A percentile compares a stretch with the other conserved stretches of the same genome.
Evolutionary conservation across 2,888 invertebrate species (phyloP).

Genomic region (Apantesis nais): DNA sequence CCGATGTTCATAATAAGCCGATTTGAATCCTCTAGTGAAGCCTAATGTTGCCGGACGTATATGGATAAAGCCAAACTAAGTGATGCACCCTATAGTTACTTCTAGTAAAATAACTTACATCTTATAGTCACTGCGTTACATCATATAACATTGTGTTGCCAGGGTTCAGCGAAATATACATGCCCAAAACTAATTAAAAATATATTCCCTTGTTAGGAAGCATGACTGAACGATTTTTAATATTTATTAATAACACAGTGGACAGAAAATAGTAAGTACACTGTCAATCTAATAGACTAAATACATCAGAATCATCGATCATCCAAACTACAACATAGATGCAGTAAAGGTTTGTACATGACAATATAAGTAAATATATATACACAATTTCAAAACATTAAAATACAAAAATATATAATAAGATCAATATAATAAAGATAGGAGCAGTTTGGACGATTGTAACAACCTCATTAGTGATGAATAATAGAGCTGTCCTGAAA

Average conservation of each 20-base stretch:
- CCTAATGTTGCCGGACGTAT: slow-evolving; percentile 52
- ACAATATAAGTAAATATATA: slow-evolving; percentile 34
- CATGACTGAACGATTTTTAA: slow-evolving; percentile 78
- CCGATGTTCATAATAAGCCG: slow-evolving; percentile 25
- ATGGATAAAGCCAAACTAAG: slow-evolving; percentile 79
- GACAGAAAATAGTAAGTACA: slow-evolving; percentile 68
- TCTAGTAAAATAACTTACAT: slow-evolving; percentile 71
- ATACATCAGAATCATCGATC: slow-evolving; percentile 74
- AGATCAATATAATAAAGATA: slow-evolving; percentile 41
- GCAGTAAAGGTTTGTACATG: slow-evolving; percentile 45
- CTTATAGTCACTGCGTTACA: slow-evolving; percentile 67
- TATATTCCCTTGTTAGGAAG: slow-evolving; percentile 84
- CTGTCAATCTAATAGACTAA: slow-evolving; percentile 72
- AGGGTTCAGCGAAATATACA: slow-evolving; percentile 82
- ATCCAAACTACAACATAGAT: slow-evolving; percentile 76
- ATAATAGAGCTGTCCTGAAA: slow-evolving; percentile 85
- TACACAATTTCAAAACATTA: slow-evolving; percentile 37
- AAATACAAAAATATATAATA: slow-evolving; percentile 32
- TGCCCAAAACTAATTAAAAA: slow-evolving; percentile 83
- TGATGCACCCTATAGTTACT: slow-evolving; percentile 80
- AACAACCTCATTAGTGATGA: slow-evolving; percentile 80
- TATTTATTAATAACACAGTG: slow-evolving; percentile 66
- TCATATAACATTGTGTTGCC: slow-evolving; percentile 55
- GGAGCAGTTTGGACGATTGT: slow-evolving; percentile 78
- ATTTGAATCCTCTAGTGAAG: slow-evolving; percentile 42